A percentile compares a stretch with the other conserved stretches of the same genome.
These are phyloP conservation scores for Dryobates pubescens DNA, from an alignment of 2,797 vertebrate species.

Conservation along the genomic window DNA sequence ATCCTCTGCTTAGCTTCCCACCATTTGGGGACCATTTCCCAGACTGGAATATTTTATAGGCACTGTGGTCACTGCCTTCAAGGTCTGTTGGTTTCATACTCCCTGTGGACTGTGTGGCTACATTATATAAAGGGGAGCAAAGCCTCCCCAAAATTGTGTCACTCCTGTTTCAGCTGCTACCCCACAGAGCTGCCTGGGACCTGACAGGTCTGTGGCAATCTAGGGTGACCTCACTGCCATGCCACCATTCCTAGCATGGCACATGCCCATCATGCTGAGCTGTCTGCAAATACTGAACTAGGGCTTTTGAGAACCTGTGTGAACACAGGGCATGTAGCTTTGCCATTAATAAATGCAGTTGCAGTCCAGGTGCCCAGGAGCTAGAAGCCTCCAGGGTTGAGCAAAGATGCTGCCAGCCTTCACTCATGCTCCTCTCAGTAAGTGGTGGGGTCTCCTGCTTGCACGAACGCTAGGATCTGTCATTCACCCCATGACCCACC, in stretches of 20 bases:
- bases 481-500: accelerated
- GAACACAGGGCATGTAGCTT: no score
- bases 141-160: accelerated
- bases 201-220: background rate
- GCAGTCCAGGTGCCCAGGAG: no score
- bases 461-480: background rate
- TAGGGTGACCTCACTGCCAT: no score
- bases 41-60: background rate
- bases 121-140: background rate
- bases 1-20: background rate
- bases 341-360: no score
- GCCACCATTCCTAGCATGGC: no score
- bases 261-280: no score
- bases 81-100: background rate
- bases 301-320: no score
- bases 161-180: background rate
- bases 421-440: no score
- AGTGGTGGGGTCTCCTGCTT: background rate
- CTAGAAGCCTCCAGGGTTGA: no score
- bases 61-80: accelerated
- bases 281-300: no score
- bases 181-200: background rate
- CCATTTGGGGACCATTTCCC: background rate
- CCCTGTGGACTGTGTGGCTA: no score
- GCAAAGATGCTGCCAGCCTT: no score